These are phyloP conservation scores for Strix uralensis DNA, from an alignment of 2,113 vertebrate species.

Conservation along the genomic window DNA sequence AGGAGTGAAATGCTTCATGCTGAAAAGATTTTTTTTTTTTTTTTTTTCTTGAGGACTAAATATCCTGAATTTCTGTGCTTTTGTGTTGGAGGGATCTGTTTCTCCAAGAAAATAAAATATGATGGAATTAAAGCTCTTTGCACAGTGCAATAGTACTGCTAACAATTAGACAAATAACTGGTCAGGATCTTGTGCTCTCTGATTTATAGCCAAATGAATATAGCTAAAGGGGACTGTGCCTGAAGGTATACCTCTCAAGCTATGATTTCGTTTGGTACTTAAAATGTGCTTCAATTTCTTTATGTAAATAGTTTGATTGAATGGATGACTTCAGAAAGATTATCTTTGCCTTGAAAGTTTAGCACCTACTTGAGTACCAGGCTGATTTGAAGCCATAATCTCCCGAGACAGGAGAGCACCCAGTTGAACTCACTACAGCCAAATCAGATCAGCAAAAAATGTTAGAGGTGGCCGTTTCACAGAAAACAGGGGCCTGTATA, in stretches of 20 bases:
- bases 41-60: background rate
- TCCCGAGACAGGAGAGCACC: background rate
- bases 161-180: background rate
- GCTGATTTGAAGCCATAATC: background rate
- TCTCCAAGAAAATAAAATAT: background rate
- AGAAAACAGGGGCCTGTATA: background rate
- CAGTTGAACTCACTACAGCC: background rate
- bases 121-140: background rate
- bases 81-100: background rate
- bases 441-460: background rate
- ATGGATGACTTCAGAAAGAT: background rate
- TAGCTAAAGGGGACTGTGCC: background rate
- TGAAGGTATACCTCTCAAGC: background rate
- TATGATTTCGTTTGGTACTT: rapidly evolving
- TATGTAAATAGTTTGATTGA: background rate
- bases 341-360: background rate
- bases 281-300: background rate
- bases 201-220: background rate
- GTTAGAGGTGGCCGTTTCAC: background rate
- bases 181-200: background rate
- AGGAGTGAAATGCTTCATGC: background rate
- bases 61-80: background rate
- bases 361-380: background rate
- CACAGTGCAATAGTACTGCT: background rate
- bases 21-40: background rate